Evolutionary conservation across 53 echinoderm and acorn worm species (phyloP).

Genomic region (Glandiceps talaboti): DNA sequence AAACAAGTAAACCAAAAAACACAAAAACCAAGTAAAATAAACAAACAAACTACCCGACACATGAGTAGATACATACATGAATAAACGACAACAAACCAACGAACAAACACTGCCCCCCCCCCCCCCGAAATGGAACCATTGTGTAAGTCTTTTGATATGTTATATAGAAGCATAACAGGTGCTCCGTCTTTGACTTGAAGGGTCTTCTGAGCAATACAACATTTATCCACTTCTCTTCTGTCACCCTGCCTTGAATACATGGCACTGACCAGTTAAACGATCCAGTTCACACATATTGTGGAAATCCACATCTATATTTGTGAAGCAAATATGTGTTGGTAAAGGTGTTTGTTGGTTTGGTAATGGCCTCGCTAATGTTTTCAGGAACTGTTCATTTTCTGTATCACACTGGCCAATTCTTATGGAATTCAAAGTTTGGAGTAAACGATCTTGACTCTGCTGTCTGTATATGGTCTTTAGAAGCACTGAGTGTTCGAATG

Average conservation of each 20-base stretch:
- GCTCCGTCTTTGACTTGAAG: conserved; percentile 10
- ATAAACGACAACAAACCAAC: too few species aligned
- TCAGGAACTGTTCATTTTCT: neutral
- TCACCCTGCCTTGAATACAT: neutral
- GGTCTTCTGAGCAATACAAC: conserved; percentile 9
- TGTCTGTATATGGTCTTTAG: neutral
- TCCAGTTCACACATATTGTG: neutral
- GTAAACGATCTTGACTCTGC: neutral
- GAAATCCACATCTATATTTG: neutral
- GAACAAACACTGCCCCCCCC: too few species aligned
- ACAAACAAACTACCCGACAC: too few species aligned
- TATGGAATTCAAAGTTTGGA: neutral
- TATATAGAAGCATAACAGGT: conserved; percentile 30
- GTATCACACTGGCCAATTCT: neutral
- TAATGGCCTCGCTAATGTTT: neutral
- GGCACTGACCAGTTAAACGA: neutral
- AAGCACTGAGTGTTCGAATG: neutral
- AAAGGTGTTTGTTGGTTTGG: neutral
- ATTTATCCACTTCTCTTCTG: neutral
- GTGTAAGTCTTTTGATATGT: conserved; percentile 13
- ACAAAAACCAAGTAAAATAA: too few species aligned
- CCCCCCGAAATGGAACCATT: conserved; percentile 29
- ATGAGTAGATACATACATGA: too few species aligned
- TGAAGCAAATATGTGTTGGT: neutral
- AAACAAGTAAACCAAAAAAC: too few species aligned